phyloP scores from a whole-genome alignment of 2,797 vertebrate species.

The Ambastaia sidthimunki region DNA sequence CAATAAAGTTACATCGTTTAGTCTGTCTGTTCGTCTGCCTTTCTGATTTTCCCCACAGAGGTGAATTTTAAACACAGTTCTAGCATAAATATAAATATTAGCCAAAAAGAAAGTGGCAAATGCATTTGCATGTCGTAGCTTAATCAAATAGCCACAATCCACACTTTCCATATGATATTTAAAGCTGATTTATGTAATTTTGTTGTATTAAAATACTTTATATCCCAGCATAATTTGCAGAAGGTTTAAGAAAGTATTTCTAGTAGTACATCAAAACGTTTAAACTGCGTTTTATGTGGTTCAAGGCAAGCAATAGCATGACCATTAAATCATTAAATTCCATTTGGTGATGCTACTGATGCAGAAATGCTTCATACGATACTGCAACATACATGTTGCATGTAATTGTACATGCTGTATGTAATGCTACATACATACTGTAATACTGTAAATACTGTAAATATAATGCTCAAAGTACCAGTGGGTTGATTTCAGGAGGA shows the following conservation, averaged over 20 bases:
- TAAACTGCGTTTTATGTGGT: no score
- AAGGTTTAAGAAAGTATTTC: no score
- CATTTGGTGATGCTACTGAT: no score
- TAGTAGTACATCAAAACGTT: no score
- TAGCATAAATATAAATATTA: slow-evolving; percentile 1
- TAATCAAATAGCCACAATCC: background rate
- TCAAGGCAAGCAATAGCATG: no score
- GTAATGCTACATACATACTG: no score
- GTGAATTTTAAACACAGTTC: background rate
- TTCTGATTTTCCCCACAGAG: background rate
- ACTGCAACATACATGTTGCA: no score
- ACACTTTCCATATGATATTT: background rate
- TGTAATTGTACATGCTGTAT: no score
- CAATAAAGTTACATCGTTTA: background rate
- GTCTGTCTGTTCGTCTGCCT: background rate
- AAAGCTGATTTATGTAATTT: background rate
- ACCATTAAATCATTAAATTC: no score
- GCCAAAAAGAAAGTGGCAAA: background rate
- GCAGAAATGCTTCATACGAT: no score
- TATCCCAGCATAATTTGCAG: background rate
- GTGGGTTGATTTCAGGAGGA: slow-evolving; percentile 39
- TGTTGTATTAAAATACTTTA: background rate
- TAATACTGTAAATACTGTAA: no score
- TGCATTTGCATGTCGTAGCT: background rate
- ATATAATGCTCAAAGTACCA: background rate